These are phyloP conservation scores for Ptilodon capucinus DNA, from an alignment of 2,888 invertebrate genomes.

Conservation along the genomic window DNA sequence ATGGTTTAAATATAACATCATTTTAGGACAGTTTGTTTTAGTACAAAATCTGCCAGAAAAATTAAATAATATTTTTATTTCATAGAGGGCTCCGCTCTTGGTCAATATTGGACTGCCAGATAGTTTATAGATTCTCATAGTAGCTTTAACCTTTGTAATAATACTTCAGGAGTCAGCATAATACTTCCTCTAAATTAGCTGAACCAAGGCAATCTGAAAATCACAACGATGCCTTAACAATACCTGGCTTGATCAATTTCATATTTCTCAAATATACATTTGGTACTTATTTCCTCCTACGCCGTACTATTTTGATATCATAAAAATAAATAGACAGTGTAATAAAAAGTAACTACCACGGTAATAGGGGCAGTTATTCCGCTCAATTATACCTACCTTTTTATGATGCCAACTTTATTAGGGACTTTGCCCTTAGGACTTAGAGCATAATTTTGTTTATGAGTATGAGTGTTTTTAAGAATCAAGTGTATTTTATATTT, in stretches of 20 bases:
- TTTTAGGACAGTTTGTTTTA: too few relatives aligned
- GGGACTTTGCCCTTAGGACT: background rate
- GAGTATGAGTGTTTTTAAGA: background rate
- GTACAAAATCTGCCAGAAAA: too few relatives aligned
- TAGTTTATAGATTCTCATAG: too few relatives aligned
- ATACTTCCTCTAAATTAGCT: too few relatives aligned
- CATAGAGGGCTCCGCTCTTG: too few relatives aligned
- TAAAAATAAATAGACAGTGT: slow-evolving; percentile 24
- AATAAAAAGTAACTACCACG: slow-evolving; percentile 22
- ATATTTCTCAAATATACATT: background rate
- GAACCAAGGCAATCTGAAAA: background rate
- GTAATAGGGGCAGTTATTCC: slow-evolving; percentile 19
- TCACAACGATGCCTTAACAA: too few relatives aligned
- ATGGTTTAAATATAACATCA: too few relatives aligned
- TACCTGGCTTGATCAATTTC: background rate
- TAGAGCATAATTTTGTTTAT: background rate
- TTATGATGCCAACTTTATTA: slow-evolving; percentile 17
- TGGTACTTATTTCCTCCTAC: background rate
- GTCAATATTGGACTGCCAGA: too few relatives aligned
- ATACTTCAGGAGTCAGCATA: too few relatives aligned
- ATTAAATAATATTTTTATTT: too few relatives aligned
- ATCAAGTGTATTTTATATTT: background rate
- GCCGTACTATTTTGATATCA: slow-evolving; percentile 13
- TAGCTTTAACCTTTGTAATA: too few relatives aligned
- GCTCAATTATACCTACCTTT: slow-evolving; percentile 16